Percentiles rank a stretch among this genome's conserved stretches.
Conservation (phyloP, 2,113 vertebrate species). For the Promerops cafer region DNA sequence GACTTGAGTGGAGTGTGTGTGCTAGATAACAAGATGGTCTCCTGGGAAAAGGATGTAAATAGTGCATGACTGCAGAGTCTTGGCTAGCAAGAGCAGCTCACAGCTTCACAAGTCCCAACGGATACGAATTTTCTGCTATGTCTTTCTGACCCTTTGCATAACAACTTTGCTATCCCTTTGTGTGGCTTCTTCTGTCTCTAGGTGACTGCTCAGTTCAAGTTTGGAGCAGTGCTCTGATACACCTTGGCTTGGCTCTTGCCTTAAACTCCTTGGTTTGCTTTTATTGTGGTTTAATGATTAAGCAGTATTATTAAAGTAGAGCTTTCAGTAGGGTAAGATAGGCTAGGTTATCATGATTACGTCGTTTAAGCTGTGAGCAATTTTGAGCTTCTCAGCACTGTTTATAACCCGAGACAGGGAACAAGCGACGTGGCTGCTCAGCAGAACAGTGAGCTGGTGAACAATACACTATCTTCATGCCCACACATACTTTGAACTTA, state of each 20-base stretch:
- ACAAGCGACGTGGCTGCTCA: background rate
- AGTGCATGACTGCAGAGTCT: background rate
- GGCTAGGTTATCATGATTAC: constrained; percentile 16
- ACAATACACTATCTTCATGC: constrained; percentile 53
- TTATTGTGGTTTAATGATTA: constrained; percentile 47
- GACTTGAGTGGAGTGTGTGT: background rate
- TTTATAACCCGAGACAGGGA: constrained; percentile 29
- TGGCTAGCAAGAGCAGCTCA: background rate
- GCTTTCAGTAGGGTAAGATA: constrained; percentile 5
- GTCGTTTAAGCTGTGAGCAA: background rate
- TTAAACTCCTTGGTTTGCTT: constrained; percentile 3
- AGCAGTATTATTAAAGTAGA: constrained; percentile 41
- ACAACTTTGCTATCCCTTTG: background rate
- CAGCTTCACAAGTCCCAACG: background rate
- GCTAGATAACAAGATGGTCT: background rate
- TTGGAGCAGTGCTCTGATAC: background rate
- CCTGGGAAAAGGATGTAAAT: background rate
- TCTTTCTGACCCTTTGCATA: background rate
- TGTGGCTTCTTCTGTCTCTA: background rate
- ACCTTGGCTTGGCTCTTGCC: background rate
- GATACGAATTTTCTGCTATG: background rate
- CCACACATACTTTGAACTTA: constrained; percentile 45
- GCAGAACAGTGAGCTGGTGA: constrained; percentile 28
- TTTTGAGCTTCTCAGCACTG: constrained; percentile 28
- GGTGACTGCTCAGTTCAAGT: background rate